These are phyloP conservation scores for Spilarctia lutea DNA, from an alignment of 2,888 invertebrate species.

Conservation along the genomic window DNA sequence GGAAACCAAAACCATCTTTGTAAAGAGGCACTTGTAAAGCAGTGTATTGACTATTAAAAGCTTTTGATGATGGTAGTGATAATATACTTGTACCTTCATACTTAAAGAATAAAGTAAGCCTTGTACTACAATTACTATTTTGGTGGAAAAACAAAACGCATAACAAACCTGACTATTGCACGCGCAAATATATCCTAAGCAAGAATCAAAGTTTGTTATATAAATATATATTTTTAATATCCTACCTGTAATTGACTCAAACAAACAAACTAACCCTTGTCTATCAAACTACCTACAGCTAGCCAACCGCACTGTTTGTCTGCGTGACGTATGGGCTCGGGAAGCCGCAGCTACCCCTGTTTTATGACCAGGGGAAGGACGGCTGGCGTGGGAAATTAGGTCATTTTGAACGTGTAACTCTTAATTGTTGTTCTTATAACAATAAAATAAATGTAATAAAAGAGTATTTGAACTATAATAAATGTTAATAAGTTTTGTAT, in stretches of 20 bases:
- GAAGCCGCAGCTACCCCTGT: conserved; percentile 31
- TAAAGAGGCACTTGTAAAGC: too few relatives aligned
- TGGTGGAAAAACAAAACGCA: too few relatives aligned
- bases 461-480: background rate
- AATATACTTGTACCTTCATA: too few relatives aligned
- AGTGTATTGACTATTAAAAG: too few relatives aligned
- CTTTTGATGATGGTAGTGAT: too few relatives aligned
- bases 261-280: conserved; percentile 2
- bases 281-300: background rate
- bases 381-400: conserved; percentile 32
- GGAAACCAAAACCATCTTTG: too few relatives aligned
- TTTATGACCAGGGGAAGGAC: conserved; percentile 29
- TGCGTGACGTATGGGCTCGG: conserved; percentile 36
- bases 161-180: too few relatives aligned
- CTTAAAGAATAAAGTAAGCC: too few relatives aligned
- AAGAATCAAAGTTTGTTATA: background rate
- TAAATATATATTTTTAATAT: background rate
- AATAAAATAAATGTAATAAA: background rate
- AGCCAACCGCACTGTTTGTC: conserved; percentile 37
- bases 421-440: background rate
- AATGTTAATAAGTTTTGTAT: too few relatives aligned
- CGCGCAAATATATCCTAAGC: too few relatives aligned
- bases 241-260: background rate
- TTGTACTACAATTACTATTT: too few relatives aligned
- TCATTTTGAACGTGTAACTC: conserved; percentile 11